Percentiles rank a stretch among this genome's conserved stretches.
Evolutionary conservation across 2,797 vertebrate species (phyloP).

Genomic region (Vultur gryphus): DNA sequence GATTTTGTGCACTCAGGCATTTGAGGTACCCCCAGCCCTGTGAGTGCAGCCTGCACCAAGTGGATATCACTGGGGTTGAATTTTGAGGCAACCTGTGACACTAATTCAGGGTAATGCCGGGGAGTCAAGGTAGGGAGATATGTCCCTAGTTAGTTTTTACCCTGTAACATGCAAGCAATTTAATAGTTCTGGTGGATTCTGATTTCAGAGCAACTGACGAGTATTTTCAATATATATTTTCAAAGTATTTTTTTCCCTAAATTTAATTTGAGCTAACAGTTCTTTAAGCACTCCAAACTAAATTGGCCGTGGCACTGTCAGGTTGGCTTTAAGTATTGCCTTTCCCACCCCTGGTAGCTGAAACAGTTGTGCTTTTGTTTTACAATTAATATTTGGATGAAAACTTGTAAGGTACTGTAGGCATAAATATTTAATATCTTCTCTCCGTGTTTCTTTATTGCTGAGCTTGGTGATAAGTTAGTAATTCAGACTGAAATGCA

Average conservation of each 20-base stretch:
- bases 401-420: constrained; percentile 46
- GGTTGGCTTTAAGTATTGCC: constrained; percentile 15
- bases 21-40: too few species aligned
- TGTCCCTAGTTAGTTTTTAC: not conserved
- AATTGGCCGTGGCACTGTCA: not conserved
- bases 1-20: not conserved
- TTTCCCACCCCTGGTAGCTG: constrained; percentile 24
- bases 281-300: not conserved
- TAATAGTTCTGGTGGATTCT: not conserved
- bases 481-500: constrained; percentile 68
- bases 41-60: not conserved
- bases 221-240: not conserved
- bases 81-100: not conserved
- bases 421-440: constrained; percentile 71
- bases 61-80: not conserved
- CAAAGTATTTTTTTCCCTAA: constrained; percentile 4
- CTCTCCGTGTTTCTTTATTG: constrained; percentile 64
- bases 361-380: constrained; percentile 64
- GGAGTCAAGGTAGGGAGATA: not conserved
- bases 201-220: not conserved
- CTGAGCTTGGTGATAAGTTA: constrained; percentile 67
- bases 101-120: not conserved
- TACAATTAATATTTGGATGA: constrained; percentile 55
- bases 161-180: not conserved
- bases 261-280: not conserved